Conservation (phyloP, 1,140 invertebrate species). For the Chironomus striatipennis region DNA sequence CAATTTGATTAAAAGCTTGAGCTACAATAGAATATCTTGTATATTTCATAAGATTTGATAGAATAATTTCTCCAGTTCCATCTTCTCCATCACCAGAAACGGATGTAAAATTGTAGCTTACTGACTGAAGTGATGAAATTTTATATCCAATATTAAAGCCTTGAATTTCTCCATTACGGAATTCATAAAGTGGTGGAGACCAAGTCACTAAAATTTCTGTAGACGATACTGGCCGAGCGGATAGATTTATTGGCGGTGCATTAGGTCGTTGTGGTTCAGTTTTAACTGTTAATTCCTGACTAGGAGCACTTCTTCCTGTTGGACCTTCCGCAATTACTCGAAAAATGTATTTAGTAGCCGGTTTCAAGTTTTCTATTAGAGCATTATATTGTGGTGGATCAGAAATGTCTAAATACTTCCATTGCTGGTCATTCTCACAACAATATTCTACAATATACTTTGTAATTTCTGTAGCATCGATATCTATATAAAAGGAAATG, state of each 20-base stretch:
- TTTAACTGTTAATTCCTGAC: slow-evolving; percentile 54
- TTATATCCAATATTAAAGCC: slow-evolving; percentile 56
- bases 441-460: slow-evolving; percentile 67
- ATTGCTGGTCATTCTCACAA: slow-evolving; percentile 52
- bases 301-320: slow-evolving; percentile 61
- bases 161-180: slow-evolving; percentile 62
- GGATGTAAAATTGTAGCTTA: slow-evolving; percentile 55
- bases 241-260: slow-evolving; percentile 61
- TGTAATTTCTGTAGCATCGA: slow-evolving; percentile 58
- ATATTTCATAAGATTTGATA: slow-evolving; percentile 62
- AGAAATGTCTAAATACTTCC: slow-evolving; percentile 57
- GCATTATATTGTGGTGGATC: slow-evolving; percentile 53
- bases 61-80: slow-evolving; percentile 52
- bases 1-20: slow-evolving; percentile 79
- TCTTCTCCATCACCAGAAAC: slow-evolving; percentile 60
- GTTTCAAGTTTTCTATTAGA: slow-evolving; percentile 61
- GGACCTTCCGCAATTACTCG: slow-evolving; percentile 67
- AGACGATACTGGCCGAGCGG: slow-evolving; percentile 61
- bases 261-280: slow-evolving; percentile 72
- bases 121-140: slow-evolving; percentile 36
- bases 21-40: slow-evolving; percentile 71
- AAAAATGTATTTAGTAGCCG: slow-evolving; percentile 66
- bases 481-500: slow-evolving; percentile 23
- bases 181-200: slow-evolving; percentile 57
- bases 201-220: slow-evolving; percentile 69